These are phyloP conservation scores for Coptodon bakossiorum DNA, from an alignment of 2,113 vertebrate genomes.

Conservation along the genomic window DNA sequence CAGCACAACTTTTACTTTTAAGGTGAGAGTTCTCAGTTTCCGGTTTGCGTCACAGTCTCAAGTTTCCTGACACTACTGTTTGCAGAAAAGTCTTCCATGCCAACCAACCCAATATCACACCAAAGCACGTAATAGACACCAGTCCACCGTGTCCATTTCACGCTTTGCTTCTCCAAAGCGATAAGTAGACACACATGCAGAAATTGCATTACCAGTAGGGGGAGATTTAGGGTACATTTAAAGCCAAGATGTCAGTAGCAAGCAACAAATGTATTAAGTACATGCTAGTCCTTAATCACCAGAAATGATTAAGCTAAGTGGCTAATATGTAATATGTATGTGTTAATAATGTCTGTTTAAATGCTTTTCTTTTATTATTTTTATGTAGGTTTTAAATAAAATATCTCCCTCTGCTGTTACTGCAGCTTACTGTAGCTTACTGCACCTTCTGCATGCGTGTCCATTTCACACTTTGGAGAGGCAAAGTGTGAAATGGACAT, in stretches of 20 bases:
- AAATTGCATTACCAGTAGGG: background rate
- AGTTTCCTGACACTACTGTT: background rate
- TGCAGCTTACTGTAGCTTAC: background rate
- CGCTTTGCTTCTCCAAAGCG: background rate
- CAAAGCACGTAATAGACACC: background rate
- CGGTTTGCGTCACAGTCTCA: background rate
- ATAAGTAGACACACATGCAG: background rate
- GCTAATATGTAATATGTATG: background rate
- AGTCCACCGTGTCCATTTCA: background rate
- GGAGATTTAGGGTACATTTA: background rate
- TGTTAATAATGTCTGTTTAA: background rate
- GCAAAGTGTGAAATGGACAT: background rate
- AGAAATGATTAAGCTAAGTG: background rate
- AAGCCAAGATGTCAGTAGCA: background rate
- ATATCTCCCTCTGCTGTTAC: background rate
- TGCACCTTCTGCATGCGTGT: background rate
- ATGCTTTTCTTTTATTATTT: background rate
- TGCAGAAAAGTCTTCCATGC: background rate
- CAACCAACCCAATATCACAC: background rate
- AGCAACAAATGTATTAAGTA: background rate
- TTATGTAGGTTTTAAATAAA: background rate
- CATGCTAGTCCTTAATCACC: background rate
- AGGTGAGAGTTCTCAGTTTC: background rate
- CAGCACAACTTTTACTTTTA: background rate
- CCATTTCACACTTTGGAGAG: background rate